Conservation (phyloP, 30 jellyfish, hydroid and myxozoan species). For the Aurelia sp. region DNA sequence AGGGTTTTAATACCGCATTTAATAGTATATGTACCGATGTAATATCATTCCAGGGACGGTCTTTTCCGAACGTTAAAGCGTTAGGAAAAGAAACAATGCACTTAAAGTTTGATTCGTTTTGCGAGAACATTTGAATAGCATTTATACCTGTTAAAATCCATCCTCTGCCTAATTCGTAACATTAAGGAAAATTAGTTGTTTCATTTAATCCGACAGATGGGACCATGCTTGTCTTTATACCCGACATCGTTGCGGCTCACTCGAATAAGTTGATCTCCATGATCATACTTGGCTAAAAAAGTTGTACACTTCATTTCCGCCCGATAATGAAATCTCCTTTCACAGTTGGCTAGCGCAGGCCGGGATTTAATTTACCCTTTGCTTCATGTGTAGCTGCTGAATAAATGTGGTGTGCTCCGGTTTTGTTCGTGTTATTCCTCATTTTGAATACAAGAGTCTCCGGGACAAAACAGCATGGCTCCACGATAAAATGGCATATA, state of each 20-base stretch:
- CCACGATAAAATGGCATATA: not conserved
- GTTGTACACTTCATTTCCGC: conserved; percentile 81
- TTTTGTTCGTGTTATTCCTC: conserved; percentile 26
- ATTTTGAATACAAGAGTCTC: conserved; percentile 20
- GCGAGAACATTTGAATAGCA: too few relatives aligned
- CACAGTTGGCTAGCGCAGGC: conserved; percentile 59
- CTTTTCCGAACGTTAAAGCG: too few relatives aligned
- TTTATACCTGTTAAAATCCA: not conserved
- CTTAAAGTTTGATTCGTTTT: too few relatives aligned
- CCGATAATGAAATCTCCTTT: conserved; percentile 72
- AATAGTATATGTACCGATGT: too few relatives aligned
- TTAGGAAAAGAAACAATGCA: too few relatives aligned
- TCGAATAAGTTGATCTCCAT: conserved; percentile 30
- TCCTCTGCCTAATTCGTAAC: conserved; percentile 53
- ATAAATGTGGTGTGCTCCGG: conserved; percentile 72
- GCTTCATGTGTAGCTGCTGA: conserved; percentile 17
- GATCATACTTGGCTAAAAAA: conserved; percentile 46
- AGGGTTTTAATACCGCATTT: too few relatives aligned
- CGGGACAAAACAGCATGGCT: conserved; percentile 11
- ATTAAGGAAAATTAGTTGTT: conserved; percentile 2
- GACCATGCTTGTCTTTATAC: conserved; percentile 26
- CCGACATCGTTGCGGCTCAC: conserved; percentile 39
- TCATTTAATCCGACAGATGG: conserved; percentile 53
- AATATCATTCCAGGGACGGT: too few relatives aligned
- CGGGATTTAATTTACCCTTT: conserved; percentile 62